Conservation (phyloP, 2,797 vertebrate genomes). For the Rhadinocentrus ornatus region DNA sequence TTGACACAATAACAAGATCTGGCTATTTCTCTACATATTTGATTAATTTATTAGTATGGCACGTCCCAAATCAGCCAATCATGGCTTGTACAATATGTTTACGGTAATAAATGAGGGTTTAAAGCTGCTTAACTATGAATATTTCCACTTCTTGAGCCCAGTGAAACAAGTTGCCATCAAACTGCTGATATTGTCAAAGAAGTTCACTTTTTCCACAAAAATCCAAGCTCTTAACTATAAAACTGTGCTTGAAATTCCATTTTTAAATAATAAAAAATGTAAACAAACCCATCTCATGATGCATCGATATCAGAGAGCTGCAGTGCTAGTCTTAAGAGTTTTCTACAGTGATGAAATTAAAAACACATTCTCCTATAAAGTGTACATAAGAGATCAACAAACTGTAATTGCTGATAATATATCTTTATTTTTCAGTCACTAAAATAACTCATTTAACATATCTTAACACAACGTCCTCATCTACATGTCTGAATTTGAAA, state of each 20-base stretch:
- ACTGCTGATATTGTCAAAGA: too few species aligned
- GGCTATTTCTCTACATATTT: background rate
- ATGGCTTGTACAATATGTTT: background rate
- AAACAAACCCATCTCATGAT: too few species aligned
- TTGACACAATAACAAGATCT: background rate
- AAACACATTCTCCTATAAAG: background rate
- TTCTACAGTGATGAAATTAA: background rate
- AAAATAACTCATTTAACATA: conserved; percentile 85
- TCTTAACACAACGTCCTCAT: conserved; percentile 64
- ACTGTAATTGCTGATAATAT: conserved; percentile 56
- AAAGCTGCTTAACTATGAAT: background rate
- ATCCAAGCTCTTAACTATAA: background rate
- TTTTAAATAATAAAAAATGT: background rate
- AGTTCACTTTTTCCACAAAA: background rate
- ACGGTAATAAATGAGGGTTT: background rate
- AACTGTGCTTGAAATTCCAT: background rate
- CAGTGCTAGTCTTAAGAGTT: too few species aligned
- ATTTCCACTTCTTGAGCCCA: background rate
- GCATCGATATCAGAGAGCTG: too few species aligned
- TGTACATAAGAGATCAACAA: conserved; percentile 42
- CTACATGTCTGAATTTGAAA: conserved; percentile 65
- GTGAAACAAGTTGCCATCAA: background rate
- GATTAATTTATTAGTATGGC: background rate
- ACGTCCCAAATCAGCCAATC: background rate
- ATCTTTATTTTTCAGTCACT: conserved; percentile 81